phyloP scores from a whole-genome alignment of 1,140 invertebrate genomes.

The Ectropis grisescens region DNA sequence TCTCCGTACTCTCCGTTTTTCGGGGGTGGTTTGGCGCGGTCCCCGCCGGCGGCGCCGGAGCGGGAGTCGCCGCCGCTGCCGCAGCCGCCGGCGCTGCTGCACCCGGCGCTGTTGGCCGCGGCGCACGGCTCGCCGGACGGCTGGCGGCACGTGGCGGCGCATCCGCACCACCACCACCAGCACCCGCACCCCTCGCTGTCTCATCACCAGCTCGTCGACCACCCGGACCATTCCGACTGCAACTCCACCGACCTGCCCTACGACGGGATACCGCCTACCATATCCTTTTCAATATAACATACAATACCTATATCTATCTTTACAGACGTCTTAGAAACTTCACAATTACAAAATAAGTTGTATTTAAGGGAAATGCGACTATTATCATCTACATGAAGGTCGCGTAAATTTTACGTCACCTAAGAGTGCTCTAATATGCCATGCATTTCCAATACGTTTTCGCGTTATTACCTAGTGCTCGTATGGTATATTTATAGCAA shows the following conservation, averaged over 20 bases:
- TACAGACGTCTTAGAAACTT: too few species aligned
- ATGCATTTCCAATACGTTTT: too few species aligned
- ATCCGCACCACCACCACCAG: slow-evolving; percentile 45
- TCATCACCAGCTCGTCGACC: slow-evolving; percentile 48
- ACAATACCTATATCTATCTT: too few species aligned
- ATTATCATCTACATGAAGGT: too few species aligned
- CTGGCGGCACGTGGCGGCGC: slow-evolving; percentile 67
- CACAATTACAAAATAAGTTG: too few species aligned
- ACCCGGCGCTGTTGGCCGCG: slow-evolving; percentile 83
- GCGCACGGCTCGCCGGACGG: slow-evolving; percentile 83
- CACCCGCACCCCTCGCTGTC: slow-evolving; percentile 42
- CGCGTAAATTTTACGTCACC: too few species aligned
- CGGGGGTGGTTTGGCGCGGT: slow-evolving; percentile 69
- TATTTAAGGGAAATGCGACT: too few species aligned
- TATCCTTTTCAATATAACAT: slow-evolving; percentile 86
- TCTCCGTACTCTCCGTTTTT: slow-evolving; percentile 92
- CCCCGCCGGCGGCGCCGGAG: slow-evolving; percentile 76
- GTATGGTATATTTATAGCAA: too few species aligned
- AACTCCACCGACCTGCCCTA: slow-evolving; percentile 89
- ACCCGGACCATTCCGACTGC: slow-evolving; percentile 81
- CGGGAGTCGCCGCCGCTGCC: slow-evolving; percentile 84
- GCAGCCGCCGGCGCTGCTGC: slow-evolving; percentile 83
- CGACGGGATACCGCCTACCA: slow-evolving; percentile 93
- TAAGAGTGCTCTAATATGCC: too few species aligned
- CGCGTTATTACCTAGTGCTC: too few species aligned